These are phyloP conservation scores for Globodera rostochiensis DNA, from an alignment of 1,140 invertebrate genomes.

Conservation along the genomic window DNA sequence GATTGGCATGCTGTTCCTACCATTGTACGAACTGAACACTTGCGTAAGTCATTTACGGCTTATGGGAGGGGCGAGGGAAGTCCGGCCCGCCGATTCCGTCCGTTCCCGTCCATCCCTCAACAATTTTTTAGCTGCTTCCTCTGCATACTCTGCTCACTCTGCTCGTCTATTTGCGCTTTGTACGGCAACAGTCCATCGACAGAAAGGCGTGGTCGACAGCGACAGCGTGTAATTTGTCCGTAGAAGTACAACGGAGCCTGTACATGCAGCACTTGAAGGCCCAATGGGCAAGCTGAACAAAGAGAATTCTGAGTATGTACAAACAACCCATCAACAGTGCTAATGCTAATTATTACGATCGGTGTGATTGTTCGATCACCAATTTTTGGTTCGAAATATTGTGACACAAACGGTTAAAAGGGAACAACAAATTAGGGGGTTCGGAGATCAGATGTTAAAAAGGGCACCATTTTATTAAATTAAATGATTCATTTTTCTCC, in stretches of 20 bases:
- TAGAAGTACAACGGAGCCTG: not conserved
- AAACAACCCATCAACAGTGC: no score
- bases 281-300: not conserved
- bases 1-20: not conserved
- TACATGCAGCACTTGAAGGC: not conserved
- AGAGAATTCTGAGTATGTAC: no score
- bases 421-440: no score
- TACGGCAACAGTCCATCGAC: not conserved
- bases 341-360: no score
- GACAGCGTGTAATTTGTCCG: not conserved
- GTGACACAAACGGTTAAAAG: no score
- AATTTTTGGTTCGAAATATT: no score
- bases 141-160: not conserved
- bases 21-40: conserved; percentile 3
- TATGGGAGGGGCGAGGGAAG: no score
- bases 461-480: no score
- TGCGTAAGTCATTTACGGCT: not conserved
- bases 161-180: not conserved
- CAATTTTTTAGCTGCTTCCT: not conserved
- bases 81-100: no score
- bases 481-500: no score
- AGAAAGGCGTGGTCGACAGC: not conserved
- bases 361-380: no score
- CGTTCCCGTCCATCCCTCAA: not conserved
- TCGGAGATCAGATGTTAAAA: no score